Base-by-base conservation (phyloP, 1,140 invertebrate genomes). In the Bombus terrestris region DNA sequence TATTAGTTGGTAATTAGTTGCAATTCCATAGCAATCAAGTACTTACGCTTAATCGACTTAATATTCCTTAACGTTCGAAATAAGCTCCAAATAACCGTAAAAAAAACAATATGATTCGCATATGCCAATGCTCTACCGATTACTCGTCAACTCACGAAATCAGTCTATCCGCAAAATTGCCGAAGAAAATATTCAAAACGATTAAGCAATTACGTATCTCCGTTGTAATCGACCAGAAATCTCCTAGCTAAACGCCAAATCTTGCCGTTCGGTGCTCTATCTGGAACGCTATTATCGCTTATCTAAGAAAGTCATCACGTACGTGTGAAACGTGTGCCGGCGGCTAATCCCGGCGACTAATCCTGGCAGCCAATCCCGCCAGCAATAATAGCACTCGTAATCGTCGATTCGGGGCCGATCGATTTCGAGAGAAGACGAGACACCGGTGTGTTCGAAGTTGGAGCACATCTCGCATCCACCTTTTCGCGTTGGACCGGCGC, bases 341-440 rank as follows among this genome's bases (percentile, higher is more conserved):
- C 47, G 66, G 71, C 75, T 18, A 59, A 78, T 78, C 39, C 82
- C 37, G 47, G 10, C 9, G 32, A 1, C 32, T 32, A 32, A 78
- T 78, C 32, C 82, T n/a, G 47, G 10, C 9, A 35, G 35, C 72
- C 28, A 59, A 78, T 78, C 32, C 75, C 37, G 37, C 1, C 9
- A 53, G 28, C 72, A 28, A 59, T 78, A 84, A 79, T 78, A 53
- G n/a, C 75, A 5, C 64, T 59, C 47, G 47, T 84, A 84, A 84
- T 84, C 64, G 74, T 43, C 74, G 82, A 84, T 84, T 79, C 64
- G 82, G 82, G 82, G 82, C 75, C 75, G 37, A 84, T 84, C 82
- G 74, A 84, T 84, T 59, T 32, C 13, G 28, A 15, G 4, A 15
- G 28, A 78, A 78, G 82, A 59, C 82, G 25, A 78, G 82, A 59